Evolutionary conservation across 2,888 invertebrate genomes (phyloP), one percentile per base, ranked within the genome.

Genomic region (Nymphalis urticae): DNA sequence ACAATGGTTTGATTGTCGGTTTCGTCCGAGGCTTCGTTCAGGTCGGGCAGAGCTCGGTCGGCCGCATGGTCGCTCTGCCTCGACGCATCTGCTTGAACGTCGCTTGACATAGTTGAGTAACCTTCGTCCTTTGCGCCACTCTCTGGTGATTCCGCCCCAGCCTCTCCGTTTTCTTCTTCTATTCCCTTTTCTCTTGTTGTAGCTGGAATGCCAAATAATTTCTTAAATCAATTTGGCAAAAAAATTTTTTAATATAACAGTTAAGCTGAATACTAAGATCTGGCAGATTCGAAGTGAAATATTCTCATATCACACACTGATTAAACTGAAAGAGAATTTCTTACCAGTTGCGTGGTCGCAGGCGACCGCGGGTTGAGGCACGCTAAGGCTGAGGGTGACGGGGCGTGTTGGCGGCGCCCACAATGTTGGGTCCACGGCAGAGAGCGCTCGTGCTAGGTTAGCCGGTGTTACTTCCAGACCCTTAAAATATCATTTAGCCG

Each of bases 61-160:
- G 88, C 89, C 1, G 90, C 92, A 73, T 94, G 90, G 78, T 94
- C 94, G 70, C 94, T 94, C 58, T 94, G 94, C 27, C 93, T 79
- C 0, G 94, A 94, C 1, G 95, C 95, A 78, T 96, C 96, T 0
- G 95, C 95, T 84, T 96, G 96, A 1, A 96, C 96, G 82, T 96
- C 96, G 73, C 96, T 96, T 16, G 96, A 96, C 96, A 96, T 96
- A 6, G 96, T 96, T 70, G 96, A 96, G 86, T 96, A 96, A 21
- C 96, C 96, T 83, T 96, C 96, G 89, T 96, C 96, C 76, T 96
- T 94, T 75, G 96, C 96, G 54, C 95, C 95, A 77, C 95, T 95
- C 79, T 96, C 96, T 0, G 96, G 96, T 71, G 96, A 95, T 82
- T 96, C 96, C 75, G 95, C 95, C 17, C 95, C 95, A 42, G 94